Base-by-base conservation (phyloP, 2,113 vertebrate genomes). In the Physeter macrocephalus region DNA sequence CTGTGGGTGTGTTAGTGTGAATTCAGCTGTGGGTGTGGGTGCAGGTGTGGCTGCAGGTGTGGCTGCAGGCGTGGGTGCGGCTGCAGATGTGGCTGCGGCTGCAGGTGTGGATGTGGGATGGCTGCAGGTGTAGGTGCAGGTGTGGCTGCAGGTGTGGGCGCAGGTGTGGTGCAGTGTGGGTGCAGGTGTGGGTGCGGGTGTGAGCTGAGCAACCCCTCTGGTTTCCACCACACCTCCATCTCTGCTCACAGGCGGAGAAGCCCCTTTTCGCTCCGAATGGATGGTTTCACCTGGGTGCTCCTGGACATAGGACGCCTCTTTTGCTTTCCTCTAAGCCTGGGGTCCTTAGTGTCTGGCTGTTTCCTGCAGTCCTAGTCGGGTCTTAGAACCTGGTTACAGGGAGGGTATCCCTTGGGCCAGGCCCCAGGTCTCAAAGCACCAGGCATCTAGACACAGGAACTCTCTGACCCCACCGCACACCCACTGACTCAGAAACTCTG, bases 111-210 rank as follows among this genome's bases (percentile, higher is more conserved):
- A n/a, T n/a, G n/a, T n/a, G n/a, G n/a, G n/a, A n/a, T n/a, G n/a
- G n/a, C n/a, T 31, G 34, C 31, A 31, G 13, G 13, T 3, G 6
- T 66, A 6, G 1, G 0, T 17, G 3, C 14, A 8, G 14, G 31
- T 66, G 64, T 34, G 27, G 61, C 12, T 29, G 0, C 17, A 29
- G 12, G 31, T n/a, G 4, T 23, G 66, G 0, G 2, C 23, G 18
- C 18, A 21, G 20, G 67, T 36, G 67, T 36, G n/a, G 52, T 36
- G 1, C n/a, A 36, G 78, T 59, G 13, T 17, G 23, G n/a, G 23
- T 23, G 4, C 14, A 31, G 34, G 36, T 41, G 5, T 17, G 27
- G 3, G 43, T 31, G 5, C 0, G 17, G 74, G 27, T 69, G 17
- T 3, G 75, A 59, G 64, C 52, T 82, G 23, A 1, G 7, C 14